Base-by-base conservation (phyloP, 2,113 vertebrate species). In the Myxocyprinus asiaticus region DNA sequence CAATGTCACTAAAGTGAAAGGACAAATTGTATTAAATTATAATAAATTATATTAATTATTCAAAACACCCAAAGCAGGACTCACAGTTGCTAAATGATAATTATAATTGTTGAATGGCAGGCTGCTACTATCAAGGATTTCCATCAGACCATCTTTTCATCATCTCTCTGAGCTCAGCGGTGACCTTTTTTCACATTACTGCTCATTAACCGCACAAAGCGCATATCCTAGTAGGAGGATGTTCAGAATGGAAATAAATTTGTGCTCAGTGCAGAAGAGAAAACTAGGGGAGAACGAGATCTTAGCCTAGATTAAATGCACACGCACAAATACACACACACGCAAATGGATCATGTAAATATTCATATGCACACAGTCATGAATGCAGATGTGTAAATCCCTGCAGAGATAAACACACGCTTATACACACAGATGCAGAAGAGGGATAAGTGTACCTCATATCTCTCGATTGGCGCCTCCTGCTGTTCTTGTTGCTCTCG, bases 401-500 rank as follows among this genome's bases (percentile, higher is more conserved):
- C 11, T 7, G 51, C 6, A 77, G 22, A 62, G 2, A 17, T 9
- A 12, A 68, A 5, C n/a, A 68, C 6, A 72, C 14, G 74, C 11
- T 67, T n/a, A 45, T 62, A 63, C 7, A 33, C 22, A 22, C n/a
- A 66, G 9, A 17, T 15, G 12, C n/a, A 42, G 1, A 15, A 58
- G 55, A 58, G 55, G 55, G 77, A 76, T 17, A 4, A 50, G 62
- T 77, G 14, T 92, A 98, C 97, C 96, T 99, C 97, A 12, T 94
- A 98, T 90, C 97, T 90, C 88, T 99, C 97, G 2, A 99, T 95
- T 22, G 98, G 98, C 14, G 98, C 96, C 87, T 99, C 97, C 84
- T 98, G 96, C 33, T 99, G 96, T 72, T 97, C 98, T 85, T 98
- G 97, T 85, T 99, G 97, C 85, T 99, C 98, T 67, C 96, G 89